Evolutionary conservation across 2,113 vertebrate species (phyloP).

Genomic region (Peromyscus californicus): DNA sequence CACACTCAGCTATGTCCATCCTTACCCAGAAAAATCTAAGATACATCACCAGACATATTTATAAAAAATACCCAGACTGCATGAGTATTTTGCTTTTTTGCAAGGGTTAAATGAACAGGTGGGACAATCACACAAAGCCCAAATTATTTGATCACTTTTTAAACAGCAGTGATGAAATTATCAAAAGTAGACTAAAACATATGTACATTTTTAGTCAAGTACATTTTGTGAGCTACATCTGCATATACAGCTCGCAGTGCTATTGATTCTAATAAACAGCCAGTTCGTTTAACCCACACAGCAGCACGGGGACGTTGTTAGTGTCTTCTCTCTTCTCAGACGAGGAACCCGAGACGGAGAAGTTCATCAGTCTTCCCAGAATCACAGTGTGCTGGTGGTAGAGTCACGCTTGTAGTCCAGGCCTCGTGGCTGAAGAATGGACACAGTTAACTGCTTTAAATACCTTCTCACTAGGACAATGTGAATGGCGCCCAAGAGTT

Average conservation of each 20-base stretch:
- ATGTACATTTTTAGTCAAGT: neutral
- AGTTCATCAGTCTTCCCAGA: neutral
- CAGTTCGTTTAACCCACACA: neutral
- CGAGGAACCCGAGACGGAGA: neutral
- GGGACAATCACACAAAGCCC: neutral
- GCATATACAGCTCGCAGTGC: neutral
- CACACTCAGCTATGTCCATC: neutral
- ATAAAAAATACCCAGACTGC: neutral
- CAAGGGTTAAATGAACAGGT: neutral
- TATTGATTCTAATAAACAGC: neutral
- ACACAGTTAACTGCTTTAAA: neutral
- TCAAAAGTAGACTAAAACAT: neutral
- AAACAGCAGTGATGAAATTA: neutral
- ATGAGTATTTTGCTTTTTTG: neutral
- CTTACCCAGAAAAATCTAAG: neutral
- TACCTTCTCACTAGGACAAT: neutral
- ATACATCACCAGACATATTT: neutral
- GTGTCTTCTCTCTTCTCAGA: neutral
- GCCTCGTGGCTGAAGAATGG: neutral
- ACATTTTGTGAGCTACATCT: neutral
- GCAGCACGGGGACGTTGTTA: neutral
- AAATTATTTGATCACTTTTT: neutral
- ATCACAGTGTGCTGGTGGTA: neutral
- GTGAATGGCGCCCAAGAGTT: neutral
- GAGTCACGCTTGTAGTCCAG: neutral